Conservation (phyloP, 1,140 invertebrate species). For the Lutraria rhynchaena region DNA sequence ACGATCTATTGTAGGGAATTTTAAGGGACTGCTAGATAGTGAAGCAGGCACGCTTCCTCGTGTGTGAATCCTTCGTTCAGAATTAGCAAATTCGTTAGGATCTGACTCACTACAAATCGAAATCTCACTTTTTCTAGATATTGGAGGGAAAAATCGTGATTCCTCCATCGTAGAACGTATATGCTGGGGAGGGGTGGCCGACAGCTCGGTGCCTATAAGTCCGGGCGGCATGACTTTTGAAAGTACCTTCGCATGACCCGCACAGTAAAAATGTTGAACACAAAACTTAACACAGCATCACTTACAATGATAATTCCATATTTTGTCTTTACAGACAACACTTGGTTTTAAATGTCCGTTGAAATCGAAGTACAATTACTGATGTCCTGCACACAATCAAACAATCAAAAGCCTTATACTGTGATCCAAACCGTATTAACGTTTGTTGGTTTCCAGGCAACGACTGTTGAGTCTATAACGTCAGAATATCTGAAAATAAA, state of each 20-base stretch:
- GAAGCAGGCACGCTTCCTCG: constrained; percentile 44
- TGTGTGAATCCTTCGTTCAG: constrained; percentile 15
- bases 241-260: background rate
- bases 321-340: too few relatives aligned
- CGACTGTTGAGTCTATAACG: too few relatives aligned
- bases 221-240: constrained; percentile 41
- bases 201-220: constrained; percentile 32
- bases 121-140: constrained; percentile 47
- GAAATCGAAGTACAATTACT: too few relatives aligned
- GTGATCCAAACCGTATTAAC: too few relatives aligned
- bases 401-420: too few relatives aligned
- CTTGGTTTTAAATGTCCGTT: too few relatives aligned
- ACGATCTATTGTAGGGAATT: constrained; percentile 51
- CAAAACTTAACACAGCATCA: too few relatives aligned
- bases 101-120: constrained; percentile 46
- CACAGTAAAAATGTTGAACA: background rate
- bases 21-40: constrained; percentile 40
- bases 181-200: constrained; percentile 35
- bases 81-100: constrained; percentile 40
- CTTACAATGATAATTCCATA: too few relatives aligned
- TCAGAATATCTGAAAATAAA: too few relatives aligned
- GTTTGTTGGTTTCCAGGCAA: too few relatives aligned
- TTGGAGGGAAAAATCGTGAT: constrained; percentile 42
- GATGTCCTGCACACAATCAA: too few relatives aligned
- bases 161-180: constrained; percentile 41